These are phyloP conservation scores for Pandemis cinnamomeana DNA, from an alignment of 2,888 invertebrate species.

Conservation along the genomic window DNA sequence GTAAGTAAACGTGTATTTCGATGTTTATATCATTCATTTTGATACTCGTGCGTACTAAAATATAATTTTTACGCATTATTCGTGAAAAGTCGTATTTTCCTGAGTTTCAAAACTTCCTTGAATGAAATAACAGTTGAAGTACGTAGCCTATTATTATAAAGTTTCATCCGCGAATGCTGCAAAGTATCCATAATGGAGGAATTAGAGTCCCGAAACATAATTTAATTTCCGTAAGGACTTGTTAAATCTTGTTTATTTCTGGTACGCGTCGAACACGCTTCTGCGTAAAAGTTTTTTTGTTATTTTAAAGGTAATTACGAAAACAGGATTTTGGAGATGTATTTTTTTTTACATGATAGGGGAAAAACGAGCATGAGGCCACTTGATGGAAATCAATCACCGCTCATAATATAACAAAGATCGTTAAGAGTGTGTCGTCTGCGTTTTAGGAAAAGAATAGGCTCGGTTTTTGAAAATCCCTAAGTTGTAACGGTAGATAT, in stretches of 20 bases:
- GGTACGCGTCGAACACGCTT: slow-evolving; percentile 31
- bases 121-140: slow-evolving; percentile 34
- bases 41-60: slow-evolving; percentile 1
- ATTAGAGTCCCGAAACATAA: slow-evolving; percentile 23
- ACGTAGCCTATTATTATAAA: slow-evolving; percentile 36
- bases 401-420: too few relatives aligned
- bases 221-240: slow-evolving; percentile 14
- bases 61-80: slow-evolving; percentile 11
- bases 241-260: slow-evolving; percentile 22
- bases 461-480: too few relatives aligned
- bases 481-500: too few relatives aligned
- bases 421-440: too few relatives aligned
- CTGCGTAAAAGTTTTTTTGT: neutral
- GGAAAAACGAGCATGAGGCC: too few relatives aligned
- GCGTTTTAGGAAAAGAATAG: too few relatives aligned
- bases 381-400: too few relatives aligned
- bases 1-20: too few relatives aligned
- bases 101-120: slow-evolving; percentile 24
- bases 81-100: slow-evolving; percentile 14
- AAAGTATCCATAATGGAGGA: slow-evolving; percentile 32
- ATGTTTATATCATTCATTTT: neutral
- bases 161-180: slow-evolving; percentile 34
- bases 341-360: too few relatives aligned
- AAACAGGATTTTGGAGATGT: too few relatives aligned
- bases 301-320: neutral